Evolutionary conservation across 2,797 vertebrate species (phyloP), one percentile per base, ranked within the genome.

Genomic region (Rhynchonycteris naso): DNA sequence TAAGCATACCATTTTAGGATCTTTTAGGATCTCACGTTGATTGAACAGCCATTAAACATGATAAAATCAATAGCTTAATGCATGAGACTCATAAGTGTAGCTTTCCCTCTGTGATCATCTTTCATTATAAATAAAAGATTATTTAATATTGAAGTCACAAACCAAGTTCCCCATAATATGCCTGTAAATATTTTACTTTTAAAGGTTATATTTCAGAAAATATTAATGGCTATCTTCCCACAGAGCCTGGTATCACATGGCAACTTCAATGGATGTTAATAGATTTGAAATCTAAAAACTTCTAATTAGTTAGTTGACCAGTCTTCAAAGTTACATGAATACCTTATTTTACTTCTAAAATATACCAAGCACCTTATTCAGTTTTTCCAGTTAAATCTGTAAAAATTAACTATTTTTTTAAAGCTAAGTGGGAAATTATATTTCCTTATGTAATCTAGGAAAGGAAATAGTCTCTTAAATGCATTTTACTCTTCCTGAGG

Each of bases 131-230:
- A 92, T 52, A 72, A 93, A 92, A 79, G 30, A 81, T 86, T 50
- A 65, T 74, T 95, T 93, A 84, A 92, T 88, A 88, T 95, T 75
- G 38, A 96, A 96, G 38, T 18, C 71, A 86, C 66, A 58, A 71
- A 87, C 72, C 24, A 93, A 92, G 35, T 90, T 90, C 18, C 28
- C 76, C 35, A 28, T 33, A 47, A 7, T 79, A 71, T 85, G 38
- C 47, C 58, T 26, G 78, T 88, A 88, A 71, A 14, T 74, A 87
- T 63, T 91, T 91, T 89, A 63, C 50, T 84, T 72, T 83, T 90
- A 43, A 26, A 95, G 58, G 33, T 85, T 68, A 88, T 92, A 80
- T 87, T 75, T 24, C 13, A 88, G 59, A 65, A 61, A 80, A 63
- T 88, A 33, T 86, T 69, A 92, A 21, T 78, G n/a, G 65, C 11